Percentiles rank a stretch among this genome's conserved stretches.
Evolutionary conservation across 2,113 vertebrate species (phyloP).

Genomic region (Neotoma lepida): DNA sequence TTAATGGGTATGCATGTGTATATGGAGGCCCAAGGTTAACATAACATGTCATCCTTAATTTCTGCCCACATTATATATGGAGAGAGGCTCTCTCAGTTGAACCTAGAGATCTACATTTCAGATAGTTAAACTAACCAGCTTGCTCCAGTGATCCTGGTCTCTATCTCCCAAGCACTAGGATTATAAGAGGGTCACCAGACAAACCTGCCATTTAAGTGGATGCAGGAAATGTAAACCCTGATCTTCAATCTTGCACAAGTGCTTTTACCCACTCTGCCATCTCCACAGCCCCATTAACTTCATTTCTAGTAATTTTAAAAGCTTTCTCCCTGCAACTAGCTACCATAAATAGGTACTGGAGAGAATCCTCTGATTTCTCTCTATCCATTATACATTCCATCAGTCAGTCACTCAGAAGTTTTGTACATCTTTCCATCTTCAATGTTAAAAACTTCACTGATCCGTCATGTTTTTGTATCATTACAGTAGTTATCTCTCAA

Average conservation of each 20-base stretch:
- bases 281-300: background rate
- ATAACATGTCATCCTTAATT: background rate
- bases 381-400: background rate
- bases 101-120: background rate
- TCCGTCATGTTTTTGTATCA: background rate
- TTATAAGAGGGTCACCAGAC: background rate
- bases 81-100: background rate
- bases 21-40: background rate
- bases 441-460: background rate
- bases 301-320: background rate
- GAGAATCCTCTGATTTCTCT: conserved; percentile 33
- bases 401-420: conserved; percentile 14
- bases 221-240: background rate
- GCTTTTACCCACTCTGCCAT: background rate
- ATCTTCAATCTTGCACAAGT: background rate
- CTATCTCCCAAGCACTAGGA: background rate
- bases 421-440: background rate
- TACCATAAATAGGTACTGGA: background rate
- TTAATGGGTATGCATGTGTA: background rate
- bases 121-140: background rate
- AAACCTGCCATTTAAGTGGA: background rate
- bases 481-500: conserved; percentile 17
- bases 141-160: background rate
- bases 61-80: background rate
- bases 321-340: background rate